Evolutionary conservation across 2,888 invertebrate species (phyloP).

Genomic region (Aquatica leii): DNA sequence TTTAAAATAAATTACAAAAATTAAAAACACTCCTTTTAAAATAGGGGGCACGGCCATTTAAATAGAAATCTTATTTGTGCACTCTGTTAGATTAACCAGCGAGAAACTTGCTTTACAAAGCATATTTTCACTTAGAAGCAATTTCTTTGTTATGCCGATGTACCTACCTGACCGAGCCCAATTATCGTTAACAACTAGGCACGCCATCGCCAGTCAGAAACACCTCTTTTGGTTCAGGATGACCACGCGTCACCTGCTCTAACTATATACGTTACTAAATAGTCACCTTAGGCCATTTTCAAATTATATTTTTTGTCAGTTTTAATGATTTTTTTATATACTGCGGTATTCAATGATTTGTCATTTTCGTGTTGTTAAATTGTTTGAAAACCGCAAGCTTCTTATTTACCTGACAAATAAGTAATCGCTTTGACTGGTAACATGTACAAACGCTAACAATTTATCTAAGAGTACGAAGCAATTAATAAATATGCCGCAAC

Average conservation of each 20-base stretch:
- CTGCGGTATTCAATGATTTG: too few species aligned
- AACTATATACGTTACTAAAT: slow-evolving; percentile 21
- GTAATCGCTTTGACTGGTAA: too few species aligned
- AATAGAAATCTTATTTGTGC: slow-evolving; percentile 18
- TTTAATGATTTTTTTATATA: slow-evolving; percentile 6
- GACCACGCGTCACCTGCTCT: slow-evolving; percentile 38
- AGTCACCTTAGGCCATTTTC: slow-evolving; percentile 18
- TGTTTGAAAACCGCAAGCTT: too few species aligned
- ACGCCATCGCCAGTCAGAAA: slow-evolving; percentile 33
- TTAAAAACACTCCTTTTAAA: neutral
- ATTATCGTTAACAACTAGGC: slow-evolving; percentile 35
- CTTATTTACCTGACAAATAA: too few species aligned
- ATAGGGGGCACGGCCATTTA: slow-evolving; percentile 2
- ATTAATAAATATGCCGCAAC: too few species aligned
- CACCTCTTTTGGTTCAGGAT: slow-evolving; percentile 31
- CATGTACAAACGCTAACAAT: too few species aligned
- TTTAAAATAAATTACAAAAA: slow-evolving; percentile 10
- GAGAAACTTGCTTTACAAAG: slow-evolving; percentile 23
- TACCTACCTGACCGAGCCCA: slow-evolving; percentile 36
- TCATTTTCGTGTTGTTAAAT: too few species aligned
- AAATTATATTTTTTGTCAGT: neutral
- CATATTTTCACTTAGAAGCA: slow-evolving; percentile 33
- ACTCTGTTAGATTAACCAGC: slow-evolving; percentile 28
- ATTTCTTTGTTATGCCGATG: slow-evolving; percentile 34
- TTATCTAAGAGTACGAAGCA: too few species aligned